Evolutionary conservation across 2,113 vertebrate genomes (phyloP), one percentile per base, ranked within the genome.

Genomic region (Perca flavescens): DNA sequence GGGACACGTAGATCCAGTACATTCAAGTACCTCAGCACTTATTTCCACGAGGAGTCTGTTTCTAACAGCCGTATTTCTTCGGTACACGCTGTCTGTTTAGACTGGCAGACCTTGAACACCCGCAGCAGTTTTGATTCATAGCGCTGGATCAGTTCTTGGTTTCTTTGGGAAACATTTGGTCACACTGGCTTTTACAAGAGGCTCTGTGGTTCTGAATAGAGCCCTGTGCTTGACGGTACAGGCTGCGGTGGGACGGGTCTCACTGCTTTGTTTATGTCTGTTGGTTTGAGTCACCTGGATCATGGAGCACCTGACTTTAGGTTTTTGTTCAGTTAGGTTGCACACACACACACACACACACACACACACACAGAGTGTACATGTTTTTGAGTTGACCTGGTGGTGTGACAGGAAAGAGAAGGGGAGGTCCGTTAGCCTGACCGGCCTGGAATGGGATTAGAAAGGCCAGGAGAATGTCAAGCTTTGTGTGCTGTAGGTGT

Each of bases 401-500:
- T 72, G 74, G 62, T 54, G 53, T 79, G 74, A 79, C 93, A 92
- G 93, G 93, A 94, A 94, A 83, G 36, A 92, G 93, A 92, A 92
- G 85, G 79, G 86, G 82, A 84, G 88, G 84, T 85, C 80, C 63
- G 82, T 56, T 77, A 70, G 58, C 79, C 60, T 84, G 77, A 86
- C 80, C 49, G 43, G 79, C 28, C 84, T 83, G 86, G 80, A 90
- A 87, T 79, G 84, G 56, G 61, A 81, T 86, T 69, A 85, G 73
- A 94, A 94, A 93, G 86, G 91, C 79, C 86, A 89, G 70, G 63
- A 92, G 78, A 93, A 93, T 92, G 92, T 91, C 92, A 89, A 52
- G 72, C 91, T 85, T 92, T 93, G 88, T 92, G 69, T 54, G 50
- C 67, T 54, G 50, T 74, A 62, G 56, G 71, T 88, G 79, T 77